These are phyloP conservation scores for Tanytarsus gracilentus DNA, from an alignment of 2,888 invertebrate species.

Conservation along the genomic window DNA sequence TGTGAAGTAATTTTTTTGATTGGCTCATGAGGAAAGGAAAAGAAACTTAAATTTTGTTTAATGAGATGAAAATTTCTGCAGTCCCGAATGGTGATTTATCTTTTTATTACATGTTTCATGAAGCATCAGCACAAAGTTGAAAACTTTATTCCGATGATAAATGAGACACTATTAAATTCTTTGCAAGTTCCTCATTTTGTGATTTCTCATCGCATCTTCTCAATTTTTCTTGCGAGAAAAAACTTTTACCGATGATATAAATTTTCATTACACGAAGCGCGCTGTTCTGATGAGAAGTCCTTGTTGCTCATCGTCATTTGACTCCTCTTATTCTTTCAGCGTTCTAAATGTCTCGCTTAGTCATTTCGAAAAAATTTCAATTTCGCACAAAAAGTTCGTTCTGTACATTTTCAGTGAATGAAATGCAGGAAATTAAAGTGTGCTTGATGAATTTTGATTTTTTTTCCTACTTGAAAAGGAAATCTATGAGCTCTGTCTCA, in stretches of 20 bases:
- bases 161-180: slow-evolving; percentile 18
- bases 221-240: not conserved
- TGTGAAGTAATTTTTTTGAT: not conserved
- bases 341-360: not conserved
- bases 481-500: too few species aligned
- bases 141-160: slow-evolving; percentile 16
- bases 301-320: not conserved
- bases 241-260: not conserved
- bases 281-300: not conserved
- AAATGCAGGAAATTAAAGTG: slow-evolving; percentile 22
- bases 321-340: too few species aligned
- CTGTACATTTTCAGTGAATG: too few species aligned
- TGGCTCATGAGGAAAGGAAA: not conserved
- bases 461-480: not conserved
- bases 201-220: slow-evolving; percentile 14
- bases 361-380: not conserved
- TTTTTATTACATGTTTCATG: slow-evolving; percentile 26
- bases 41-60: not conserved
- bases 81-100: slow-evolving; percentile 15
- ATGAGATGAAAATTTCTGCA: not conserved
- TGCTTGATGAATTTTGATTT: slow-evolving; percentile 19
- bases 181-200: not conserved
- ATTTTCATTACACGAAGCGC: not conserved
- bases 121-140: slow-evolving; percentile 15
- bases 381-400: too few species aligned